Base-by-base conservation (phyloP, 2,888 invertebrate species). In the Lamellibrachia columna region DNA sequence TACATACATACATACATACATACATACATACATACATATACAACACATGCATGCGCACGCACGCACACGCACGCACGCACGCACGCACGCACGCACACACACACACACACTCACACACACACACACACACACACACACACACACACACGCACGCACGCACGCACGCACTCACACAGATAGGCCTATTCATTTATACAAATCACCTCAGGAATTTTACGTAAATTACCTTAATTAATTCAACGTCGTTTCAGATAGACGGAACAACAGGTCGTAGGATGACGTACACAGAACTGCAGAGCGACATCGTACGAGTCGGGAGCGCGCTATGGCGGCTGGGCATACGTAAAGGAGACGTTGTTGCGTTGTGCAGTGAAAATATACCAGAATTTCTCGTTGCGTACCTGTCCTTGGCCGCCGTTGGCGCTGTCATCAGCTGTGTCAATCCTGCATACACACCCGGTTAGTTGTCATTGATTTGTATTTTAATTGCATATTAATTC, bases 341-440 rank as follows among this genome's bases (percentile, higher is more conserved):
- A 93, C 94, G 94, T 91, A 95, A 96, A 92, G 96, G 96, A 15
- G 96, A 96, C 93, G 95, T 96, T 22, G 93, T 96, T 2, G 95
- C 95, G 52, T 93, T 96, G 7, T 95, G 94, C 94, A 94, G 95
- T 90, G 94, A 95, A 55, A 96, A 96, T 93, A 94, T 94, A 52
- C 95, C 96, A 7, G 96, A 96, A 92, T 96, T 95, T 93, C 93
- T 94, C 22, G 93, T 96, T 52, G 55, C 93, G 9, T 94, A 90
- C 90, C 91, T 94, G 60, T 94, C 93, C 1, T 52, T 93, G 1
- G 90, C 75, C 22, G 93, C 94, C 11, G 90, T 90, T 15, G 94
- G 94, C 9, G 94, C 91, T 4, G 91, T 92, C 58, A 93, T 93
- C 15, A 94, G 93, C 92, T 90, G 93, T 28, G 93, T 94, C 40